Evolutionary conservation across 37 sponge, comb jelly and placozoan genomes (phyloP).

Genomic region (Theonella swinhoei): DNA sequence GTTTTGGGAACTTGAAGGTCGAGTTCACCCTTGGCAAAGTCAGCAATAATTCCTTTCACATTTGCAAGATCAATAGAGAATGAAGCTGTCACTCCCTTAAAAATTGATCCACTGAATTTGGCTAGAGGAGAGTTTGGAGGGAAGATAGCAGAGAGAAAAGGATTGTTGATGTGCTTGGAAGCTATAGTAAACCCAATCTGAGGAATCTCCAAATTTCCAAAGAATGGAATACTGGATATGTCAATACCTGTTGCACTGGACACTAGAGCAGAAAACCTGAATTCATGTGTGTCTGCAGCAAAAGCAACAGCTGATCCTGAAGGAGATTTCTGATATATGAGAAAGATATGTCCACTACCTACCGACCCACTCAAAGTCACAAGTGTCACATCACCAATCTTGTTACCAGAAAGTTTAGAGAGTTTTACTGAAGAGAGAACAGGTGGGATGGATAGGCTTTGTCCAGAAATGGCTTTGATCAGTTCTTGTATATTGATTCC

Average conservation of each 20-base stretch:
- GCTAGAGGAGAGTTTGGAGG: neutral
- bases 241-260: neutral
- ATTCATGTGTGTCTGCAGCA: neutral
- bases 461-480: neutral
- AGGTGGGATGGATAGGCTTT: neutral
- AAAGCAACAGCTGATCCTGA: neutral
- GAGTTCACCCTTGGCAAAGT: neutral
- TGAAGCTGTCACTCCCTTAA: neutral
- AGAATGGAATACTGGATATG: neutral
- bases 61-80: neutral
- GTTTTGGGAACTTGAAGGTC: neutral
- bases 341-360: neutral
- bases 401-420: neutral
- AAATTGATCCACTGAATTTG: neutral
- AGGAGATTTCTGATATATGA: neutral
- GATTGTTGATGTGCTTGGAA: neutral
- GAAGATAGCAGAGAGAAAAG: neutral
- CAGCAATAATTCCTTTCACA: neutral
- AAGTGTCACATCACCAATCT: neutral
- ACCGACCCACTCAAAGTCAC: neutral
- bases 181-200: neutral
- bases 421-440: neutral
- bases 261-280: neutral
- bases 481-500: neutral
- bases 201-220: neutral